A percentile compares a stretch with the other conserved stretches of the same genome.
These are phyloP conservation scores for Trachelus tabidus DNA, from an alignment of 2,888 invertebrate genomes.

Conservation along the genomic window DNA sequence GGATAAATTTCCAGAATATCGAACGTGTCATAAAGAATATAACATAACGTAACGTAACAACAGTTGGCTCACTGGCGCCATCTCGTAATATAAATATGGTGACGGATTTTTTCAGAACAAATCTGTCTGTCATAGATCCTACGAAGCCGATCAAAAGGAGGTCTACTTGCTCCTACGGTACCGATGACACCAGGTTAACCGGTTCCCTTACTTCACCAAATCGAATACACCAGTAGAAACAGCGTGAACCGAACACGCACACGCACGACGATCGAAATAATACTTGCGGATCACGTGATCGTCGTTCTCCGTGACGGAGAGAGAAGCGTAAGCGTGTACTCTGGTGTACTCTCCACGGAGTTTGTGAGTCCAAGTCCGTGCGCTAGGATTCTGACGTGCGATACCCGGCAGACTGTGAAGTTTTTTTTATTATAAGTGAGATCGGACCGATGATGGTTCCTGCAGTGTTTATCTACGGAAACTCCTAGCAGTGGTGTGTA, in stretches of 20 bases:
- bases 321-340: neutral
- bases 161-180: neutral
- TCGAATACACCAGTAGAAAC: neutral
- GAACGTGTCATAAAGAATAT: neutral
- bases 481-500: neutral
- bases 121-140: neutral
- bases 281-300: constrained; percentile 3
- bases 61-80: neutral
- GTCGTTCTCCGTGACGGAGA: constrained; percentile 5
- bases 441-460: constrained; percentile 2
- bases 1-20: neutral
- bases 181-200: constrained; percentile 2
- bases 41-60: neutral
- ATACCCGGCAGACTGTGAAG: neutral
- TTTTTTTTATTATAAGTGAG: neutral
- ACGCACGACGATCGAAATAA: constrained; percentile 21
- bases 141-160: neutral
- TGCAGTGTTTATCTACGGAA: neutral
- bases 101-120: neutral
- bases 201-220: neutral
- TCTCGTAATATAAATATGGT: neutral
- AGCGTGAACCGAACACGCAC: constrained; percentile 3
- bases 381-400: neutral
- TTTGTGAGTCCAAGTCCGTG: neutral
- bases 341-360: neutral